Evolutionary conservation across 2,888 invertebrate species (phyloP), one percentile per base, ranked within the genome.

Genomic region (Prenolepis imparis): DNA sequence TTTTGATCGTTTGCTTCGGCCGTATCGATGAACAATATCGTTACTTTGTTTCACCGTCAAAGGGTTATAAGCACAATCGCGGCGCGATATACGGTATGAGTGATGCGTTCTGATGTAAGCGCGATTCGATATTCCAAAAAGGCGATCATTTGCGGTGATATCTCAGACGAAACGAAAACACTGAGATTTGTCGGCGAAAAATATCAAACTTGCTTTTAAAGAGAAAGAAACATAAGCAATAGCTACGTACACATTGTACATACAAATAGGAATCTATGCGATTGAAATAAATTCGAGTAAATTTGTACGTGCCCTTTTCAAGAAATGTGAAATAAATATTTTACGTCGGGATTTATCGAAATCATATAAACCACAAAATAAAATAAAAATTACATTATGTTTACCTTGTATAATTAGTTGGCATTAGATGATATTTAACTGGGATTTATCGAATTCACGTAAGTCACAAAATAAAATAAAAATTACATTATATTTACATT

Each of bases 21-120:
- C 52, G 48, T 64, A 44, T 74, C 55, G 78, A 78, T 66, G 78
- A 36, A 41, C 82, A 48, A 59, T 82, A 82, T 66, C 32, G 57
- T 66, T 63, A 80, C 75, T 78, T 75, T 59, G 66, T 64, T 59
- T 66, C 41, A 24, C 15, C 28, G 44, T 67, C 66, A 82, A 67
- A 66, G 66, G 52, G 66, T 75, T 74, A 28, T 28, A 66, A 82
- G 44, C 18, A 44, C 36, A 44, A 78, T 68, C 59, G 77, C 24
- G 15, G 9, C 24, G 5, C 48, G 6, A 48, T 5, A 48, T 48
- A 48, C 48, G n/a, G 48, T 64, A 52, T 18, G 21, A n/a, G 36
- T 55, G 39, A 44, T 52, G 39, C 24, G 15, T 15, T 28, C 8
- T 41, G 32, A 32, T 24, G 0, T 41, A 11, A 59, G 39, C 36